Evolutionary conservation across 1,140 invertebrate genomes (phyloP).

Genomic region (Drosophila pandora): DNA sequence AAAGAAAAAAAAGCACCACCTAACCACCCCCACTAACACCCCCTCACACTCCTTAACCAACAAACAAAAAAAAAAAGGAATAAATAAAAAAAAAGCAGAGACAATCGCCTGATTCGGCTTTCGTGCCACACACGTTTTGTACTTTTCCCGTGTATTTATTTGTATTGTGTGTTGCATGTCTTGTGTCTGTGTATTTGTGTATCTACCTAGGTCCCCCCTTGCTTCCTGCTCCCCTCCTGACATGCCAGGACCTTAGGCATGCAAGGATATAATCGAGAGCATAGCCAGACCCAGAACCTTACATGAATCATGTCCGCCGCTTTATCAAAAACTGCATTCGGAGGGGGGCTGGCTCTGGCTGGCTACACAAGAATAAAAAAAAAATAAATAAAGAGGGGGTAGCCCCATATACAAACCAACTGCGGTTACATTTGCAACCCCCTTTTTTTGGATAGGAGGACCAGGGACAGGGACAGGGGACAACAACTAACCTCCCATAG

Average conservation of each 20-base stretch:
- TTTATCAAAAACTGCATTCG: slow-evolving; percentile 61
- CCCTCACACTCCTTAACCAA: background rate
- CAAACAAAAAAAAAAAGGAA: slow-evolving; percentile 4
- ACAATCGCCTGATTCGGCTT: slow-evolving; percentile 67
- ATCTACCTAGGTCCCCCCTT: background rate
- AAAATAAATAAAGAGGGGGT: too few species aligned
- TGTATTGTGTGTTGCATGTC: slow-evolving; percentile 75
- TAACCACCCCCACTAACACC: slow-evolving; percentile 1
- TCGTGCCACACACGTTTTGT: slow-evolving; percentile 72
- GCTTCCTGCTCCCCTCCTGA: background rate
- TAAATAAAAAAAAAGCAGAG: slow-evolving; percentile 38
- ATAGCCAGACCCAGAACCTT: slow-evolving; percentile 35
- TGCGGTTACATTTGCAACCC: slow-evolving; percentile 54
- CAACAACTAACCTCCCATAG: background rate
- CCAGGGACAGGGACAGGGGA: too few species aligned
- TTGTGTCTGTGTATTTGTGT: slow-evolving; percentile 46
- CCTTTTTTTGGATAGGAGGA: background rate
- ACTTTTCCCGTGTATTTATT: slow-evolving; percentile 41
- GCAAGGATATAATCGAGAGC: slow-evolving; percentile 70
- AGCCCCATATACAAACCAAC: background rate
- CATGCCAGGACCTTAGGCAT: slow-evolving; percentile 35
- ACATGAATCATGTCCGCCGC: slow-evolving; percentile 67
- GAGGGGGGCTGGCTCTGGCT: background rate
- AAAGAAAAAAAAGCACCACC: background rate
- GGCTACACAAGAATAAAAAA: too few species aligned